These are phyloP conservation scores for Agrotis puta DNA, from an alignment of 2,888 invertebrate species.

Conservation along the genomic window DNA sequence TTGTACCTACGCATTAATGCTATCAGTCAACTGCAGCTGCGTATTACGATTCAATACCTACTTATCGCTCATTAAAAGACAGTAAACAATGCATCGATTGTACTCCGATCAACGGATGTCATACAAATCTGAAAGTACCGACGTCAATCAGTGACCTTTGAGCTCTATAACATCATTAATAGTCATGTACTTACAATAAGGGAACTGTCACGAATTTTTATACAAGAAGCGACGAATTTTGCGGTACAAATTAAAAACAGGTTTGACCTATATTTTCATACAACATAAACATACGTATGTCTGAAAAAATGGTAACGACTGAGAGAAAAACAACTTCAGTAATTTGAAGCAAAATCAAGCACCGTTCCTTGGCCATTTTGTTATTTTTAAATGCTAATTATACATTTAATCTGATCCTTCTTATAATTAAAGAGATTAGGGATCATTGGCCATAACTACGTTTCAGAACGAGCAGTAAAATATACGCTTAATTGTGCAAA, in stretches of 20 bases:
- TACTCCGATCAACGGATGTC: conserved; percentile 29
- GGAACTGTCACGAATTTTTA: not conserved
- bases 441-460: no score
- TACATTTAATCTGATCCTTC: no score
- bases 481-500: not conserved
- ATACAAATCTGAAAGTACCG: conserved; percentile 15
- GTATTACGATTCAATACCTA: not conserved
- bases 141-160: conserved; percentile 14
- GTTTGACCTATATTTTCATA: no score
- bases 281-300: no score
- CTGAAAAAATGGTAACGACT: no score
- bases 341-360: not conserved
- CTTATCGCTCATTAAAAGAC: not conserved
- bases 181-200: not conserved
- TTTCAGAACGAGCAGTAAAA: no score
- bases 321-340: no score
- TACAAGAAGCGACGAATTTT: no score
- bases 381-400: no score
- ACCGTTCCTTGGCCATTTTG: no score
- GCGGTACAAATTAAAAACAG: no score
- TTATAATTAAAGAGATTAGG: no score
- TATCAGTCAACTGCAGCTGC: conserved; percentile 27
- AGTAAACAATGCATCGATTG: conserved; percentile 40
- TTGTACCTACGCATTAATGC: not conserved
- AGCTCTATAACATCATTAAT: not conserved